Evolutionary conservation across 2,888 invertebrate species (phyloP), one percentile per base, ranked within the genome.

Genomic region (Cacoxenus indagator): DNA sequence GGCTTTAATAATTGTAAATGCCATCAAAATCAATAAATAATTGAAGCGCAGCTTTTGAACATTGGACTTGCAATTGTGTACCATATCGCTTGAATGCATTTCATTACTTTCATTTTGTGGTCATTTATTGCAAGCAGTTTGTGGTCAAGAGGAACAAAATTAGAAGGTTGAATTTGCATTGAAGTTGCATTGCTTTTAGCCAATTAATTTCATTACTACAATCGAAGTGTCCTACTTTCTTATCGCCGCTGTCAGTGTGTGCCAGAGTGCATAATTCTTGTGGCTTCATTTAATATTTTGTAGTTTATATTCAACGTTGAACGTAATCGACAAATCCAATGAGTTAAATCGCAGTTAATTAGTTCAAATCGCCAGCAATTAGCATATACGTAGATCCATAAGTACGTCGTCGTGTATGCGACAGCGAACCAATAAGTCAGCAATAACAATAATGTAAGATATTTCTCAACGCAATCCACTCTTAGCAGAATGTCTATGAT

Each of bases 331-430:
- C 19, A 51, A 51, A 51, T 51, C 51, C 19, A 19, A 22, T 55
- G 9, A 55, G 14, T n/a, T 11, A 26, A 6, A 24, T 55, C n/a
- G 54, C n/a, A 14, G 8, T n/a, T 75, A 75, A 75, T 75, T 75
- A 72, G 65, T 68, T 24, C 59, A 67, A 26, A 24, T 45, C 55
- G 14, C 31, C 17, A 6, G 1, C 37, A 8, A 37, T 31, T 31
- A n/a, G 43, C 61, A 17, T 11, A 29, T 17, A 31, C 17, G 8
- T 19, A 9, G 17, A 61, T 31, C 11, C 61, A 14, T 70, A 64
- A 55, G 31, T n/a, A 45, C 61, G 11, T n/a, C n/a, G n/a, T n/a
- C n/a, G n/a, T n/a, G n/a, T n/a, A n/a, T n/a, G n/a, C n/a, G n/a
- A n/a, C n/a, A n/a, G n/a, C n/a, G n/a, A n/a, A n/a, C n/a, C n/a